Evolutionary conservation across 2,797 vertebrate genomes (phyloP).

Genomic region (Garrulus glandarius): DNA sequence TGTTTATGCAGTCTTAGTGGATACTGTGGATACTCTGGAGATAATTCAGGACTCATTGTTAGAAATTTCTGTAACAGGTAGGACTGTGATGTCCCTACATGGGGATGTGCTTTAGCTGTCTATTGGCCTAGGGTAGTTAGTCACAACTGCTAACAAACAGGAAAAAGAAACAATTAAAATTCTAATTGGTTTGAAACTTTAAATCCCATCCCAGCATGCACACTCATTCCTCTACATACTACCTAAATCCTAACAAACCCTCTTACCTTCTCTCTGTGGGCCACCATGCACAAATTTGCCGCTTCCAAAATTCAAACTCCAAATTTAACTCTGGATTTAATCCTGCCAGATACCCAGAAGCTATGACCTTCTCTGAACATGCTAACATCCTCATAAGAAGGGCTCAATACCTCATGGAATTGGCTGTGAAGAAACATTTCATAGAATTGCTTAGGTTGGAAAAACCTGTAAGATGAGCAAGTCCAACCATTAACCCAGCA

Average conservation of each 20-base stretch:
- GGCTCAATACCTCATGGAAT: not conserved
- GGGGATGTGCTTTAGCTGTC: not conserved
- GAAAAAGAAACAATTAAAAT: constrained; percentile 49
- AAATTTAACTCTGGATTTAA: not conserved
- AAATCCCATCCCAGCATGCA: constrained; percentile 49
- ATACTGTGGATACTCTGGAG: not conserved
- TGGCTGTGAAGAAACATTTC: not conserved
- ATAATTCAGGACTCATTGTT: not conserved
- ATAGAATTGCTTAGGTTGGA: not conserved
- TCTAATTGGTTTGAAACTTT: constrained; percentile 56
- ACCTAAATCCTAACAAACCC: not conserved
- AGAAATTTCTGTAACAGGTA: not conserved
- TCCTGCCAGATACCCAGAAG: not conserved
- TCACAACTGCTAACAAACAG: constrained; percentile 40
- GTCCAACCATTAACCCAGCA: not conserved
- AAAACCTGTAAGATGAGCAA: not conserved
- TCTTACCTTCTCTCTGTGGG: not conserved
- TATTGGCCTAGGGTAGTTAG: constrained; percentile 24
- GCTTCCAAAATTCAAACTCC: not conserved
- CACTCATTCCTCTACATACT: not conserved
- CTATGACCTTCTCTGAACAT: not conserved
- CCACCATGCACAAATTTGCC: not conserved
- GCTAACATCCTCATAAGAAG: not conserved
- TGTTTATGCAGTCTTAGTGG: not conserved
- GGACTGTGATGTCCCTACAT: not conserved